Conservation (phyloP, 1,140 invertebrate species). For the Campoletis sonorensis region DNA sequence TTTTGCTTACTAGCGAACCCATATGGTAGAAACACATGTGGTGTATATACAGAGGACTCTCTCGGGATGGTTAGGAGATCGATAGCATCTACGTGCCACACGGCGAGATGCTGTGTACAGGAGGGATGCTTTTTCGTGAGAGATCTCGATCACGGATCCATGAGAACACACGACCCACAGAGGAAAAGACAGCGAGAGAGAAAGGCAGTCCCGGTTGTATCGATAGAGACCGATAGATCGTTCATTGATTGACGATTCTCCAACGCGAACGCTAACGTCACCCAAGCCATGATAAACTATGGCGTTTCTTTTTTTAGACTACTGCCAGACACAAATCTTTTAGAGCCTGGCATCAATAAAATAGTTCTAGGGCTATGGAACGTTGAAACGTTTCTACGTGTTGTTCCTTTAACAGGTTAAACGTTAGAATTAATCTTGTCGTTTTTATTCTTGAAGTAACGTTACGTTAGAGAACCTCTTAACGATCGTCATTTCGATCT, state of each 20-base stretch:
- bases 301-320: slow-evolving; percentile 9
- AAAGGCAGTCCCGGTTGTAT: background rate
- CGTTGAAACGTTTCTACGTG: background rate
- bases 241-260: slow-evolving; percentile 38
- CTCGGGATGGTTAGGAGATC: slow-evolving; percentile 31
- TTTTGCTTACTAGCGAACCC: background rate
- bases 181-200: background rate
- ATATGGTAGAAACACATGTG: background rate
- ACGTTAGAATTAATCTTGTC: background rate
- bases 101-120: slow-evolving; percentile 1
- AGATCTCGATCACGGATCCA: slow-evolving; percentile 45
- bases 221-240: slow-evolving; percentile 29
- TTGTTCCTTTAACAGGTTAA: background rate
- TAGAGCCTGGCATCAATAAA: background rate
- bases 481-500: slow-evolving; percentile 28
- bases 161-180: slow-evolving; percentile 37
- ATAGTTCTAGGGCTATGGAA: background rate
- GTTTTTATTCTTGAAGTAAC: background rate
- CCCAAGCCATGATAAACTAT: background rate
- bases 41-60: background rate
- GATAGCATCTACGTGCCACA: slow-evolving; percentile 45
- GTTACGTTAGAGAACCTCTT: slow-evolving; percentile 1
- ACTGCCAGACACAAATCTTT: background rate
- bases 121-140: slow-evolving; percentile 41
- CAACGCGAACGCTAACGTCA: background rate